Percentiles rank a stretch among this genome's conserved stretches.
Conservation (phyloP, 2,888 invertebrate genomes). For the Nowickia ferox region DNA sequence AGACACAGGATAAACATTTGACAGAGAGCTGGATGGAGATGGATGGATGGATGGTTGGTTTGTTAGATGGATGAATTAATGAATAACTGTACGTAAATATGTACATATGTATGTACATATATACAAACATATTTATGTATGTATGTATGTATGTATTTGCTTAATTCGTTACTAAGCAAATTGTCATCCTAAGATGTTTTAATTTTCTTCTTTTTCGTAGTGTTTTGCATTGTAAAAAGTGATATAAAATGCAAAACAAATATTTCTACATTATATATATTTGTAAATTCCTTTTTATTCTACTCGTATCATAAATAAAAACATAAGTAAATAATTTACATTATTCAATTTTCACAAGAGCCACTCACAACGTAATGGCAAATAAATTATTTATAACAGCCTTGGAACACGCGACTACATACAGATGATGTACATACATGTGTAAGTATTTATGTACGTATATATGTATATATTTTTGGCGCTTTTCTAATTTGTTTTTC, state of each 20-base stretch:
- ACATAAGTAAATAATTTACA: neutral
- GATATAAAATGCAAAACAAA: slow-evolving; percentile 25
- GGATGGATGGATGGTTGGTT: slow-evolving; percentile 30
- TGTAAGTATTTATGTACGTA: no score
- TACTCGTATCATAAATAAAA: neutral
- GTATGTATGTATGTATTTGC: slow-evolving; percentile 15
- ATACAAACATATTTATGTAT: no score
- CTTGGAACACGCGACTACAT: neutral
- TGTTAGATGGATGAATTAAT: slow-evolving; percentile 12
- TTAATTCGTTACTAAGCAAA: slow-evolving; percentile 33
- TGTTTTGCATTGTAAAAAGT: neutral
- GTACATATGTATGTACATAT: no score
- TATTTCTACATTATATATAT: slow-evolving; percentile 15
- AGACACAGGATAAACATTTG: slow-evolving; percentile 65
- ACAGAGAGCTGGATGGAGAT: slow-evolving; percentile 38
- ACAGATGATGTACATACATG: no score
- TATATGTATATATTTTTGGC: no score
- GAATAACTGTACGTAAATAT: neutral
- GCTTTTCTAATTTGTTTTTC: neutral
- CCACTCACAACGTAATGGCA: neutral
- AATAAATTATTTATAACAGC: neutral
- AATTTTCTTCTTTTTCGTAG: neutral
- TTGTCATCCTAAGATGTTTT: slow-evolving; percentile 35
- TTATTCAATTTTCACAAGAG: slow-evolving; percentile 7
- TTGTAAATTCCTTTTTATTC: slow-evolving; percentile 35